Base-by-base conservation (phyloP, 2,888 invertebrate species). In the Sarcophaga caerulescens region DNA sequence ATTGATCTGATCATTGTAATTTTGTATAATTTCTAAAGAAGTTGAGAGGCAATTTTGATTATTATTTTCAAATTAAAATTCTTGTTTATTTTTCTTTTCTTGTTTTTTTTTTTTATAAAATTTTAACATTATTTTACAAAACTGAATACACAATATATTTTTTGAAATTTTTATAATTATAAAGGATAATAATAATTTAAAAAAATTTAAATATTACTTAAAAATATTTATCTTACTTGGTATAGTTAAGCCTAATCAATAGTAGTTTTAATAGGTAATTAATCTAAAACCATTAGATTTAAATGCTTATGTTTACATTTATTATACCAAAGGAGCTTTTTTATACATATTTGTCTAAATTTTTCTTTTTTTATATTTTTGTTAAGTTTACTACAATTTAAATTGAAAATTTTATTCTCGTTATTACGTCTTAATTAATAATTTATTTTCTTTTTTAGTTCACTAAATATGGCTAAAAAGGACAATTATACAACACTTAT, bases 401-500 rank as follows among this genome's bases (percentile, higher is more conserved):
- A 47, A 47, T 14, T 4, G 14, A 47, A 63, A 35, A 19, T 14
- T 62, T 35, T 23, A 10, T 17, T 52, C 11, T 65, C 14, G 1
- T n/a, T 45, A 12, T 63, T 59, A 60, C 14, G 11, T 47, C 14
- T 12, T 73, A 57, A n/a, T 25, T 23, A 1, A 45, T 45, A 6
- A 12, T 45, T 47, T 19, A 52, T 6, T 69, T 47, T 75, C 17
- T 35, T 52, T 52, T 21, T 66, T 70, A 8, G 71, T n/a, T 25
- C 21, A 65, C 21, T 44, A 59, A 19, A 45, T 74, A 75, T 65
- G 35, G 57, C 69, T 74, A 74, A 78, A 77, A 70, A 65, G 65
- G 68, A 85, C 70, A 81, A 57, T 60, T 74, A 75, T 85, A 85
- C 77, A 85, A 81, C 78, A 85, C 85, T 85, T 21, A 81, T 85